Percentiles rank a stretch among this genome's conserved stretches.
Evolutionary conservation across 2,797 vertebrate species (phyloP).

Genomic region (Galagoides demidoff): DNA sequence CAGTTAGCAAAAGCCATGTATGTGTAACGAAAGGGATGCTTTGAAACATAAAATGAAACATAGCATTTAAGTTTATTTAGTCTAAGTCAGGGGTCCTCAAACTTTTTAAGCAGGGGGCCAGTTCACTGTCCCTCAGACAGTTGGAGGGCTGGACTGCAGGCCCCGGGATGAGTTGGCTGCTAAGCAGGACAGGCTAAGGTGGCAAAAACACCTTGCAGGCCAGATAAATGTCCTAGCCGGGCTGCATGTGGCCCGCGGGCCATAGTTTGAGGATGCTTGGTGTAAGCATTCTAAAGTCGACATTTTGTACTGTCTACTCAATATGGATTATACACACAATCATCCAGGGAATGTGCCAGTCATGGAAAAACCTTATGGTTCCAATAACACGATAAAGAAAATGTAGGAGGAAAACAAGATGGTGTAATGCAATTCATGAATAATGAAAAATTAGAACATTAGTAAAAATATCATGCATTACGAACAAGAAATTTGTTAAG

Average conservation of each 20-base stretch:
- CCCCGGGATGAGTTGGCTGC: no score
- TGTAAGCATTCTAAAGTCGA: background rate
- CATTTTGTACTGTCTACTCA: background rate
- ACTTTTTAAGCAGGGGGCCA: no score
- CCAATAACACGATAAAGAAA: background rate
- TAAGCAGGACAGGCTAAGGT: no score
- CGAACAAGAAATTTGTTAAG: background rate
- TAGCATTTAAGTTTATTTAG: background rate
- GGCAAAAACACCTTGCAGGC: no score
- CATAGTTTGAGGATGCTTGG: no score
- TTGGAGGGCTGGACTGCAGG: no score
- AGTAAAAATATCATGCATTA: background rate
- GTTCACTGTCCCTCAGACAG: no score
- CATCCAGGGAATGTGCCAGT: background rate
- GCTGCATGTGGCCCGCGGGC: no score
- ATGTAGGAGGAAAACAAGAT: background rate
- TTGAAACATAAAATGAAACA: background rate
- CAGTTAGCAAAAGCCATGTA: background rate
- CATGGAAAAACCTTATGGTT: background rate
- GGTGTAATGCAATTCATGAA: background rate
- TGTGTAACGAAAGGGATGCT: background rate
- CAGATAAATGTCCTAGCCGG: no score
- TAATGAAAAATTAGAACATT: background rate
- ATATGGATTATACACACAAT: background rate
- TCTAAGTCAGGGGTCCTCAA: background rate